phyloP scores from a whole-genome alignment of 2,113 vertebrate genomes.

The Sinocyclocheilus anshuiensis region DNA sequence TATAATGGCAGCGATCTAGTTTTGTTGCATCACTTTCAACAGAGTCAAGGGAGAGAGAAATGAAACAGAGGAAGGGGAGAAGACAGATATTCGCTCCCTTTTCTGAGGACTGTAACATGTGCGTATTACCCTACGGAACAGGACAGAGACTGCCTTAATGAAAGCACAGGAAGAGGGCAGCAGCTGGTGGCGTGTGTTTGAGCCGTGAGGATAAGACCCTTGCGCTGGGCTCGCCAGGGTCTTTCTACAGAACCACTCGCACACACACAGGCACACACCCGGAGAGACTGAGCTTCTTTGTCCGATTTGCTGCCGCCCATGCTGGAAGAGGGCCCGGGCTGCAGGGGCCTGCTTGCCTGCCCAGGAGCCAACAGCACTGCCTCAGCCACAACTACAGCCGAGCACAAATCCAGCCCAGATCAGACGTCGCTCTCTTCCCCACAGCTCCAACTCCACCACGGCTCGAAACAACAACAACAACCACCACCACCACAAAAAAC shows the following conservation, averaged over 20 bases:
- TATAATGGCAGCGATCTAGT: constrained; percentile 34
- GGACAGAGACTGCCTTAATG: constrained; percentile 74
- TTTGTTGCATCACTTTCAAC: not conserved
- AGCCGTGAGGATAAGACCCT: constrained; percentile 82
- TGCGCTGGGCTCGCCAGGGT: constrained; percentile 72
- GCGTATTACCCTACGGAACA: constrained; percentile 75
- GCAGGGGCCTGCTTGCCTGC: constrained; percentile 62
- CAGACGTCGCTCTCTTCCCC: constrained; percentile 20
- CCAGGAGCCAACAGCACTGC: constrained; percentile 67
- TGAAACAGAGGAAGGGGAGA: not conserved
- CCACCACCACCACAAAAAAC: constrained; percentile 1
- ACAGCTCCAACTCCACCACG: constrained; percentile 37
- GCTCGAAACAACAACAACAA: constrained; percentile 50
- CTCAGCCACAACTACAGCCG: constrained; percentile 43
- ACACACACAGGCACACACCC: constrained; percentile 52
- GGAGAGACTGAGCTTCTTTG: constrained; percentile 79
- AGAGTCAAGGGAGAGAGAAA: constrained; percentile 50
- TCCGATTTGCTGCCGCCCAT: constrained; percentile 73
- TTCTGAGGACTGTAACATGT: constrained; percentile 68
- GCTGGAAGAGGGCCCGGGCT: constrained; percentile 71
- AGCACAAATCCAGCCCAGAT: constrained; percentile 49
- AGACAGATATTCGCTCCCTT: constrained; percentile 42
- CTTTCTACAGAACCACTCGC: constrained; percentile 58
- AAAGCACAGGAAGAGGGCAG: constrained; percentile 80
- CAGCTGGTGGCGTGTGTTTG: constrained; percentile 84